A percentile compares a stretch with the other conserved stretches of the same genome.
These are phyloP conservation scores for Myotis findleyi DNA, from an alignment of 2,797 vertebrate genomes.

Conservation along the genomic window DNA sequence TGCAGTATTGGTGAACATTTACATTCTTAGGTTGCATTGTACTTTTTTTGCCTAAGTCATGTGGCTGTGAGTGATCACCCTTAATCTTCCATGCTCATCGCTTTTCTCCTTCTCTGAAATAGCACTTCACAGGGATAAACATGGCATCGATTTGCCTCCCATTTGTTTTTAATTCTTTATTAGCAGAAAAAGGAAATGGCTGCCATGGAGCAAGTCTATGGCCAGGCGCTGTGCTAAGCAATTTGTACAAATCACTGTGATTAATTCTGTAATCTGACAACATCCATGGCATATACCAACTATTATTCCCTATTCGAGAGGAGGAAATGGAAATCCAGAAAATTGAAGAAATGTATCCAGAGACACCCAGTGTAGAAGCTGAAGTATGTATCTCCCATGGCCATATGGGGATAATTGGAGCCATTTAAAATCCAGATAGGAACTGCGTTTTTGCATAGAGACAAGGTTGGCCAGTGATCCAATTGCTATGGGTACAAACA, in stretches of 20 bases:
- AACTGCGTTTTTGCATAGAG: conserved; percentile 77
- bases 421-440: conserved; percentile 82
- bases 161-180: background rate
- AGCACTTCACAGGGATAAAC: background rate
- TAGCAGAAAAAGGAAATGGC: background rate
- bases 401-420: conserved; percentile 70
- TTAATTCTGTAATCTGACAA: background rate
- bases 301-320: background rate
- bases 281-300: background rate
- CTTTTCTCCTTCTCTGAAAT: background rate
- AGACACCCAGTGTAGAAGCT: background rate
- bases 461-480: conserved; percentile 14
- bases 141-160: background rate
- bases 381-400: accelerated
- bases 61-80: background rate
- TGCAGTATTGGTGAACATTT: background rate
- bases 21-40: background rate
- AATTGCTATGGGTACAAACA: background rate
- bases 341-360: background rate
- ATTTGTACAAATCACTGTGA: background rate
- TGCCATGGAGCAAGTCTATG: background rate
- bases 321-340: background rate
- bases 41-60: background rate
- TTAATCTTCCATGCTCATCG: background rate
- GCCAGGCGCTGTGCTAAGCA: background rate